Percentiles rank a stretch among this genome's conserved stretches.
Evolutionary conservation across 2,888 invertebrate genomes (phyloP).

Genomic region (Drosophila rellima): DNA sequence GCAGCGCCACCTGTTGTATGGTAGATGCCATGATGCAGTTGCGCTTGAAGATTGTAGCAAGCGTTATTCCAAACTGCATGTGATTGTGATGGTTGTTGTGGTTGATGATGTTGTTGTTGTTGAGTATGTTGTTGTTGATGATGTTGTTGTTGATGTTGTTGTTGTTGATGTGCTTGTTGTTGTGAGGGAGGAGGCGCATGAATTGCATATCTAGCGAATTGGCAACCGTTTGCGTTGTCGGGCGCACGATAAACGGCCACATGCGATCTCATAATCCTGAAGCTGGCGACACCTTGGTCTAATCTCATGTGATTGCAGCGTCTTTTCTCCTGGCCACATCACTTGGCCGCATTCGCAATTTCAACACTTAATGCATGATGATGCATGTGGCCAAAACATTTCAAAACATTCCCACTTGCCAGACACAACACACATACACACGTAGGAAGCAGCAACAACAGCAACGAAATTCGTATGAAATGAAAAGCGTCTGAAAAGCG

Average conservation of each 20-base stretch:
- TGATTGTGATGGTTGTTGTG: constrained; percentile 10
- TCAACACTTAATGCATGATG: constrained; percentile 61
- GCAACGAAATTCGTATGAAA: constrained; percentile 58
- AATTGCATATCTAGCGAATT: constrained; percentile 66
- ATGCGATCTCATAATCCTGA: constrained; percentile 83
- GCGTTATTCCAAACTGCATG: constrained; percentile 36
- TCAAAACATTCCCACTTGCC: constrained; percentile 57
- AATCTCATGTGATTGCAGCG: constrained; percentile 42
- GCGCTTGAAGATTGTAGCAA: constrained; percentile 57
- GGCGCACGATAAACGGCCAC: constrained; percentile 75
- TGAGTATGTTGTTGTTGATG: constrained; percentile 17
- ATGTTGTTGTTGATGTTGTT: constrained; percentile 27
- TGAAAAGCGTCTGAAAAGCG: constrained; percentile 69
- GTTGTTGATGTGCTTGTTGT: constrained; percentile 33
- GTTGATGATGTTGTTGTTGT: constrained; percentile 40
- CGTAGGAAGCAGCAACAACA: constrained; percentile 2
- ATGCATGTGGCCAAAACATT: constrained; percentile 45
- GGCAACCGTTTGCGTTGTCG: constrained; percentile 68
- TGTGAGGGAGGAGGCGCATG: constrained; percentile 22
- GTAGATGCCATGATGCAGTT: constrained; percentile 58
- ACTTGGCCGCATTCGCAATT: constrained; percentile 70
- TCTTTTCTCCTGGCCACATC: constrained; percentile 58
- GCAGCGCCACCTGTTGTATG: constrained; percentile 32
- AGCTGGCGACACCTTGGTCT: constrained; percentile 31
- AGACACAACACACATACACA: constrained; percentile 15